Evolutionary conservation across 2,797 vertebrate genomes (phyloP).

Genomic region (Cirrhinus mrigala): DNA sequence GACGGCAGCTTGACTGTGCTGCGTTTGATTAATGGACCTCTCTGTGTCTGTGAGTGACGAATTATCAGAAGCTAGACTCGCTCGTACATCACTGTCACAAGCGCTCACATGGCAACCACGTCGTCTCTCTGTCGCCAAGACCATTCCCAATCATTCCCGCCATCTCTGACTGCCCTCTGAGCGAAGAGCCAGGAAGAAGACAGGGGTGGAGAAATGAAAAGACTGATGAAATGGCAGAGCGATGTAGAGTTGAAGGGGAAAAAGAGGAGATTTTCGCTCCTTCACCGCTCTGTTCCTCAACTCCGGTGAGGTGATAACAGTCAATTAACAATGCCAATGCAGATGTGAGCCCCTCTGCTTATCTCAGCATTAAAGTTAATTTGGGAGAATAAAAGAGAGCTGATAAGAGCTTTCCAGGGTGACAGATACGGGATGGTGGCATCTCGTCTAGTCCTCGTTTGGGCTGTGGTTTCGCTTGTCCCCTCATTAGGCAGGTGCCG

Average conservation of each 20-base stretch:
- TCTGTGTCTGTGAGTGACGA: constrained; percentile 77
- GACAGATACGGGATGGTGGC: constrained; percentile 53
- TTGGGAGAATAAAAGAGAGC: constrained; percentile 39
- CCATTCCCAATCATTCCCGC: constrained; percentile 59
- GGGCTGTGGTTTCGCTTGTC: constrained; percentile 57
- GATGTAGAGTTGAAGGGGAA: not conserved
- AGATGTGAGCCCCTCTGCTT: constrained; percentile 39
- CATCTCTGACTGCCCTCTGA: constrained; percentile 69
- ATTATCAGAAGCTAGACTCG: constrained; percentile 76
- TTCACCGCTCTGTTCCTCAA: not conserved
- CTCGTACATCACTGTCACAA: constrained; percentile 81
- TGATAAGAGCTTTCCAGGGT: constrained; percentile 64
- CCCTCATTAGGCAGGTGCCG: constrained; percentile 69
- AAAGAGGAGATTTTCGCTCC: not conserved
- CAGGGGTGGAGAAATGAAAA: constrained; percentile 40
- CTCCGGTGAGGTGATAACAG: constrained; percentile 20
- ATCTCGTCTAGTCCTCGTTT: constrained; percentile 35
- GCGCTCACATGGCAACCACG: constrained; percentile 61
- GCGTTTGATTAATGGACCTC: constrained; percentile 81
- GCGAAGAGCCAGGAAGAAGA: constrained; percentile 14
- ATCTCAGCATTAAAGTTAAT: constrained; percentile 65
- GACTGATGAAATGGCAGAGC: constrained; percentile 24
- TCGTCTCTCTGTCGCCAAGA: constrained; percentile 60
- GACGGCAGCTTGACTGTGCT: constrained; percentile 56
- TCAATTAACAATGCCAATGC: constrained; percentile 44